Percentiles rank a stretch among this genome's conserved stretches.
phyloP scores from a whole-genome alignment of 2,113 vertebrate species.

The Pipa parva region DNA sequence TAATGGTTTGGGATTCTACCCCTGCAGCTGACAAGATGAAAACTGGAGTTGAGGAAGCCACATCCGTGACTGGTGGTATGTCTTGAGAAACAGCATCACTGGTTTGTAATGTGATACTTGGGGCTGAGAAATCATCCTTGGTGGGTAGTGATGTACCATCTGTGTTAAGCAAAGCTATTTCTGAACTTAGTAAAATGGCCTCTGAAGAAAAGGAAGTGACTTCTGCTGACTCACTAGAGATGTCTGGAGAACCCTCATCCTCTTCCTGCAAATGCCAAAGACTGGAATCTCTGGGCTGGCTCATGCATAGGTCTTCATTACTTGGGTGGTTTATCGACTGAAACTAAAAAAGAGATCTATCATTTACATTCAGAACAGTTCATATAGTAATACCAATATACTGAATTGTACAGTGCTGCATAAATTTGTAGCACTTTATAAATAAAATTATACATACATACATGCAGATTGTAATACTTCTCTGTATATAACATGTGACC shows the following conservation, averaged over 20 bases:
- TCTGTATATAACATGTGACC: too few relatives aligned
- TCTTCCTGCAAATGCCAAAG: conserved; percentile 17
- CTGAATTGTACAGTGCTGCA: too few relatives aligned
- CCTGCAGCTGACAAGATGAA: not conserved
- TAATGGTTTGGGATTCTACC: not conserved
- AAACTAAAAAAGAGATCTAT: conserved; percentile 9
- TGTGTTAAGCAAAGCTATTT: not conserved
- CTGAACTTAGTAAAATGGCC: not conserved
- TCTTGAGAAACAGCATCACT: not conserved
- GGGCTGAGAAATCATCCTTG: conserved; percentile 36
- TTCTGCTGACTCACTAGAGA: not conserved
- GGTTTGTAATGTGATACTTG: not conserved
- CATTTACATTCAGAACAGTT: not conserved
- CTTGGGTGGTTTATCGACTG: conserved; percentile 24
- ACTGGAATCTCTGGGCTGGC: conserved; percentile 12
- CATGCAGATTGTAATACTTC: too few relatives aligned
- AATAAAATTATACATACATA: too few relatives aligned
- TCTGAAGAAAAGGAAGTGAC: not conserved
- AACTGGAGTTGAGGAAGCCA: not conserved
- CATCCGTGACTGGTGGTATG: not conserved
- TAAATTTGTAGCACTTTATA: too few relatives aligned
- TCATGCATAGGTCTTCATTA: conserved; percentile 31
- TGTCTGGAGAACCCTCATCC: not conserved
- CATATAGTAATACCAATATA: too few relatives aligned
- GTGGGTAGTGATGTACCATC: conserved; percentile 12